phyloP scores from a whole-genome alignment of 2,113 vertebrate genomes.

The Carassius carassius region DNA sequence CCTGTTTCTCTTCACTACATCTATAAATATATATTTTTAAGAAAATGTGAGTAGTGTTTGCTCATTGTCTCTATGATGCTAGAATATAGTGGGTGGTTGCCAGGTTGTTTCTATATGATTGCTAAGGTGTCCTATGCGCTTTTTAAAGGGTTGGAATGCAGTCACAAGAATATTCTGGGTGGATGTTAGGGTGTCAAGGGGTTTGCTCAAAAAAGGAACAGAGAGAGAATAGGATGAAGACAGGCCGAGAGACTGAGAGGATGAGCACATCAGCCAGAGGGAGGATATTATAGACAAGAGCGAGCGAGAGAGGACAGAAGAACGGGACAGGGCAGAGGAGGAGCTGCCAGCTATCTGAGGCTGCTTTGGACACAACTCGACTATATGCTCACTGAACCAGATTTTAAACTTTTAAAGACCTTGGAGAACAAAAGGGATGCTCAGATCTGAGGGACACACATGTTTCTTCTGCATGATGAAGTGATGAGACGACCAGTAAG shows the following conservation, averaged over 20 bases:
- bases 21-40: no score
- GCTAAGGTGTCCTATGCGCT: no score
- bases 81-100: no score
- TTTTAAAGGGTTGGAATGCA: no score
- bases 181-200: background rate
- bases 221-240: background rate
- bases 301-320: conserved; percentile 2
- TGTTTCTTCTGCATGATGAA: background rate
- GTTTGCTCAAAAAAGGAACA: background rate
- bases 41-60: no score
- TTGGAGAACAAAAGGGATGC: background rate
- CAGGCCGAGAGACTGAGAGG: background rate
- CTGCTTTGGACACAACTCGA: background rate
- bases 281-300: background rate
- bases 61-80: no score
- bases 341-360: background rate
- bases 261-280: background rate
- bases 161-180: no score
- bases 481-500: background rate
- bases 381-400: background rate
- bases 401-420: background rate
- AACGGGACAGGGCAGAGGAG: background rate
- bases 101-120: no score
- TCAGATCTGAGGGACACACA: background rate
- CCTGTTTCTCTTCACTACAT: no score